Evolutionary conservation across 2,113 vertebrate genomes (phyloP).

Genomic region (Daphoenositta chrysoptera): DNA sequence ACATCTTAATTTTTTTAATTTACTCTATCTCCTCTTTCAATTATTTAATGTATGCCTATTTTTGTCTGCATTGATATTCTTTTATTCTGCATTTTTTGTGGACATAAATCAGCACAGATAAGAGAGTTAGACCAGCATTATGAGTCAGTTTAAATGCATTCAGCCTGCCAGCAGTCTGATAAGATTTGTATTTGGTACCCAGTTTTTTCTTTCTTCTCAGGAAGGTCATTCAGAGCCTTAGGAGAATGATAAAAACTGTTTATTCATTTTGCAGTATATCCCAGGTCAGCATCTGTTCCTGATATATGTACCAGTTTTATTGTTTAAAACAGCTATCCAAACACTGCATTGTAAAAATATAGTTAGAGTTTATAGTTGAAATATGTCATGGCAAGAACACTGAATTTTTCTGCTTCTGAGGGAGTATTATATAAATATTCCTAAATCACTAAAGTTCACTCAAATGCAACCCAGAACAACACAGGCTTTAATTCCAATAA

Average conservation of each 20-base stretch:
- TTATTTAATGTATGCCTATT: background rate
- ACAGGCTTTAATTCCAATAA: background rate
- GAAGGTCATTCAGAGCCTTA: background rate
- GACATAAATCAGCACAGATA: background rate
- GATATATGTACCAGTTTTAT: background rate
- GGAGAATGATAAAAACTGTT: background rate
- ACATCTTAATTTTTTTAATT: background rate
- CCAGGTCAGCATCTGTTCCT: background rate
- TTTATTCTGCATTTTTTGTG: background rate
- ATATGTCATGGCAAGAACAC: background rate
- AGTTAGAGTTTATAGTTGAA: background rate
- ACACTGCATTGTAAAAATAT: background rate
- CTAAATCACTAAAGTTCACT: background rate
- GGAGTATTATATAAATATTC: background rate
- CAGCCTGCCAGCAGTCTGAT: background rate
- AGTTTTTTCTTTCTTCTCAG: background rate
- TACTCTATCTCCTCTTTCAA: background rate
- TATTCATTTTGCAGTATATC: background rate
- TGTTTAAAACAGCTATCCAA: background rate
- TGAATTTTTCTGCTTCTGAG: background rate
- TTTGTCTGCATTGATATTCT: background rate
- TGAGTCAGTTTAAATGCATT: background rate
- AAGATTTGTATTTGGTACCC: background rate
- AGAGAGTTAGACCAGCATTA: background rate
- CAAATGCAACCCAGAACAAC: background rate